Percentiles rank a stretch among this genome's conserved stretches.
Evolutionary conservation across 2,113 vertebrate genomes (phyloP).

Genomic region (Apistogramma diplotaenia): DNA sequence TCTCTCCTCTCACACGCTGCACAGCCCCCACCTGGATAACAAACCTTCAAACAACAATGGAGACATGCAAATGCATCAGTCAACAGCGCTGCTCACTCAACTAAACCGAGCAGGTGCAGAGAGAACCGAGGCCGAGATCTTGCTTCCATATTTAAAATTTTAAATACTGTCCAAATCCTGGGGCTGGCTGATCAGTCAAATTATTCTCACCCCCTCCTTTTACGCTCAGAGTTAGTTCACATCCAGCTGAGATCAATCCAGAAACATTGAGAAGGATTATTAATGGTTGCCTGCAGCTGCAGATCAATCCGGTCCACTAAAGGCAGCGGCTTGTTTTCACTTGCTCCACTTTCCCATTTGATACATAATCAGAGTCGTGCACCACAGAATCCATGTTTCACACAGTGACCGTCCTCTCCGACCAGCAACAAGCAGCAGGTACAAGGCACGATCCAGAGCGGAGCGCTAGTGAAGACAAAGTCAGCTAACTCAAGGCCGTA

Average conservation of each 20-base stretch:
- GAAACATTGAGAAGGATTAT: too few species aligned
- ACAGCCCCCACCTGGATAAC: not conserved
- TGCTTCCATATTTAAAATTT: not conserved
- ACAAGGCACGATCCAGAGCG: not conserved
- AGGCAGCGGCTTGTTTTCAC: too few species aligned
- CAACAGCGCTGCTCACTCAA: not conserved
- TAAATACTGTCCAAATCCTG: too few species aligned
- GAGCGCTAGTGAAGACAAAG: not conserved
- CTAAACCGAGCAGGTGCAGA: not conserved
- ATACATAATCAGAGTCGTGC: too few species aligned
- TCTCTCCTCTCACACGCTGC: not conserved
- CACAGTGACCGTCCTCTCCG: too few species aligned
- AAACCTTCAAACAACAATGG: not conserved
- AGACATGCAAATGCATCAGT: not conserved
- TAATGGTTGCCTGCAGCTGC: too few species aligned
- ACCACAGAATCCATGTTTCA: too few species aligned
- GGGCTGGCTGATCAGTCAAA: too few species aligned
- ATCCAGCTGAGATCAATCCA: too few species aligned
- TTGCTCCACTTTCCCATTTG: too few species aligned
- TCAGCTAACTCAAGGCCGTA: not conserved
- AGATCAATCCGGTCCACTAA: too few species aligned
- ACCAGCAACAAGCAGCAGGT: not conserved
- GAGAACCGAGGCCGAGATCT: not conserved
- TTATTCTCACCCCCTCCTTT: not conserved
- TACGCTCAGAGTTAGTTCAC: too few species aligned